These are phyloP conservation scores for Zaprionus davidi DNA, from an alignment of 1,140 invertebrate genomes.

Conservation along the genomic window DNA sequence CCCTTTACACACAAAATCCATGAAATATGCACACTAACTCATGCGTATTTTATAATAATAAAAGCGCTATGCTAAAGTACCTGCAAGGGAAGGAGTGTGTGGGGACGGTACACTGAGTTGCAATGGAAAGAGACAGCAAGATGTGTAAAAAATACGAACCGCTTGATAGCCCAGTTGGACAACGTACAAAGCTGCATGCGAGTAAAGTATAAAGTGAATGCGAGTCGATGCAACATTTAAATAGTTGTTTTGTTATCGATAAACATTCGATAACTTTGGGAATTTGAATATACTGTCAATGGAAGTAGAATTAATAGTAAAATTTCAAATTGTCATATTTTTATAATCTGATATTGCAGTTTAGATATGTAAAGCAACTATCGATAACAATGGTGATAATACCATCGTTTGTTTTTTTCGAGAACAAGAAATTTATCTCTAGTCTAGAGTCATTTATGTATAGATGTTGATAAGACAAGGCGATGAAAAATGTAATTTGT, in stretches of 20 bases:
- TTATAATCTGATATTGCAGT: no score
- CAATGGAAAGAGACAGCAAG: neutral
- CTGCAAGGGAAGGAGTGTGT: constrained; percentile 6
- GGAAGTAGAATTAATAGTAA: no score
- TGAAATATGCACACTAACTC: constrained; percentile 83
- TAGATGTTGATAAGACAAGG: no score
- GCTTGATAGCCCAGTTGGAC: neutral
- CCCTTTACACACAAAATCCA: constrained; percentile 81
- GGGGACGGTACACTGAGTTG: neutral
- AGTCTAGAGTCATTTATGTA: no score
- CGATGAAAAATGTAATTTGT: no score
- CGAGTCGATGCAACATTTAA: neutral
- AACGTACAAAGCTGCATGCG: neutral
- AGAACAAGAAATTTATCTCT: no score
- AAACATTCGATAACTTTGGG: no score
- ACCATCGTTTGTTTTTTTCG: neutral
- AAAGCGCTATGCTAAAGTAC: constrained; percentile 62
- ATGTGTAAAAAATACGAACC: neutral
- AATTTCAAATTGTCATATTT: no score
- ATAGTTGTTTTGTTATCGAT: no score
- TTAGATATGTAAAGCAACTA: no score
- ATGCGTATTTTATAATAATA: constrained; percentile 83
- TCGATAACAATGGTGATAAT: no score
- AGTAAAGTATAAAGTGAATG: neutral
- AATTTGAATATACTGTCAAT: no score